Evolutionary conservation across 2,797 vertebrate genomes (phyloP).

Genomic region (Vultur gryphus): DNA sequence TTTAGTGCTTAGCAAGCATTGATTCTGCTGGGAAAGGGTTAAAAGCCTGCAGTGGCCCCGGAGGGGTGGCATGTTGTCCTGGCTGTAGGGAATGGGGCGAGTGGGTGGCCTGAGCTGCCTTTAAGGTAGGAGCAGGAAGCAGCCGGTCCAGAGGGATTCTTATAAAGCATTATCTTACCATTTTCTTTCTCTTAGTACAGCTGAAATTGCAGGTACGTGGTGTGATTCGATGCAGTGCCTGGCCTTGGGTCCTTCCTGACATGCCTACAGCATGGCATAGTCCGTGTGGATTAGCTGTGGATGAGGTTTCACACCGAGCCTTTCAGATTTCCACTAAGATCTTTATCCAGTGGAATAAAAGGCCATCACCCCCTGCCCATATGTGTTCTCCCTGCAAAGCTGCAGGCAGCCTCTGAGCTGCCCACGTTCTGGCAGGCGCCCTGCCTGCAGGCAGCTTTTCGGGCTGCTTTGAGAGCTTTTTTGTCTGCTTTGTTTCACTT

Average conservation of each 20-base stretch:
- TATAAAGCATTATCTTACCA: not conserved
- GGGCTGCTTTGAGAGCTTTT: not conserved
- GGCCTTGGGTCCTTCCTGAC: not conserved
- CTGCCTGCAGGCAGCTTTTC: not conserved
- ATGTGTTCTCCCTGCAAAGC: conserved; percentile 27
- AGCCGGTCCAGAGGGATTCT: not conserved
- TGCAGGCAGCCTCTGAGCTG: conserved; percentile 7
- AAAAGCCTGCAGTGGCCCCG: rapidly evolving
- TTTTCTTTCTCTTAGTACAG: not conserved
- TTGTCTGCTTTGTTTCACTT: not conserved
- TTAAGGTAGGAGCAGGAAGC: not conserved
- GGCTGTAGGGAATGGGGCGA: not conserved
- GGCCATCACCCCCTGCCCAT: conserved; percentile 28
- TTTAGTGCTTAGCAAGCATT: not conserved
- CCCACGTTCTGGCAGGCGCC: not conserved
- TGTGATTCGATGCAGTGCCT: not conserved
- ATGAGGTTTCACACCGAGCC: not conserved
- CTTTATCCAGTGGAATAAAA: conserved; percentile 34
- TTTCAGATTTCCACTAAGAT: conserved; percentile 35
- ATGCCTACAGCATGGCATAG: not conserved
- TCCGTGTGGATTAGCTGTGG: not conserved
- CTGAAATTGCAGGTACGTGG: not conserved
- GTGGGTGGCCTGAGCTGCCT: not conserved
- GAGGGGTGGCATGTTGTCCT: not conserved
- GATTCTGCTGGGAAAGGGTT: not conserved